A percentile compares a stretch with the other conserved stretches of the same genome.
phyloP scores from a whole-genome alignment of 2,113 vertebrate genomes.

The Delphinapterus leucas region DNA sequence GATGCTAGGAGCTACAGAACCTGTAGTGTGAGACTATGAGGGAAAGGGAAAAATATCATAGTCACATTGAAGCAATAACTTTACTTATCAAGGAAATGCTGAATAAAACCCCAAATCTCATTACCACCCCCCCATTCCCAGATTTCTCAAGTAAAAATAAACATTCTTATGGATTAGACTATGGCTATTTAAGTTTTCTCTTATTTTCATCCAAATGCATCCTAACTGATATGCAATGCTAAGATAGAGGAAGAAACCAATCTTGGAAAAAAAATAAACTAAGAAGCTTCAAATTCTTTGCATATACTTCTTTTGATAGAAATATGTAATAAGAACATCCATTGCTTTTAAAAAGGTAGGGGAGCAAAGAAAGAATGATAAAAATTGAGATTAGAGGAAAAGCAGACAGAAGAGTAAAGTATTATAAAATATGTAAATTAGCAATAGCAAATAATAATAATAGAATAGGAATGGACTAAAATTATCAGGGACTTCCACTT shows the following conservation, averaged over 20 bases:
- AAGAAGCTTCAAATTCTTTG: background rate
- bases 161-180: background rate
- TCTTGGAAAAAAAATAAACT: background rate
- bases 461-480: background rate
- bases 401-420: background rate
- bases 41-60: background rate
- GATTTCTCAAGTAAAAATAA: background rate
- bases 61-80: background rate
- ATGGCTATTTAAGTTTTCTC: background rate
- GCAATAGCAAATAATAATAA: background rate
- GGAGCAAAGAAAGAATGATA: background rate
- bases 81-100: background rate
- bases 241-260: background rate
- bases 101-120: background rate
- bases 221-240: background rate
- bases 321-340: background rate
- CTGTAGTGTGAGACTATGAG: background rate
- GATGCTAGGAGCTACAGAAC: background rate
- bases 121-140: too few species aligned
- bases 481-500: background rate
- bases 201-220: background rate
- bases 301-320: background rate
- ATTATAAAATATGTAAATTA: background rate
- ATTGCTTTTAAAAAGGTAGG: background rate
- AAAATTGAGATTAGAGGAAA: background rate